Evolutionary conservation across 2,113 vertebrate species (phyloP).

Genomic region (Chinchilla lanigera): DNA sequence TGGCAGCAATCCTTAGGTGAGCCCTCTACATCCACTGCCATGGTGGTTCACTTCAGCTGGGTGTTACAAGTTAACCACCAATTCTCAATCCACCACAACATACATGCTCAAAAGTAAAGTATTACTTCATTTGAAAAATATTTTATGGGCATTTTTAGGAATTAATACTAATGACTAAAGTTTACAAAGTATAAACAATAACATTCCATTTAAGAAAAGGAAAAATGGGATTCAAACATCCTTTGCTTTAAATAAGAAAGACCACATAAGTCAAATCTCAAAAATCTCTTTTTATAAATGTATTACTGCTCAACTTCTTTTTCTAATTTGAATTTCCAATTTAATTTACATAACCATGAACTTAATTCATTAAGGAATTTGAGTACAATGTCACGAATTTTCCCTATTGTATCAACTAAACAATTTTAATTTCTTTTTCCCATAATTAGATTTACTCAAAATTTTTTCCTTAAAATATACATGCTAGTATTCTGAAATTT

Average conservation of each 20-base stretch:
- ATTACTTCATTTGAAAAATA: neutral
- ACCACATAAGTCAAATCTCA: conserved; percentile 27
- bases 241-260: conserved; percentile 16
- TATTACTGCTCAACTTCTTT: conserved; percentile 6
- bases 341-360: conserved; percentile 1
- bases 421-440: neutral
- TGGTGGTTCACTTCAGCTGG: no score
- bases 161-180: neutral
- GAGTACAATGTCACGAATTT: neutral
- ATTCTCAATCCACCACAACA: neutral
- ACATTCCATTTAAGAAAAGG: neutral
- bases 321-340: conserved; percentile 11
- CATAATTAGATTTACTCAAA: neutral
- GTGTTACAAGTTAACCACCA: no score
- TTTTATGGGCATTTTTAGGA: neutral
- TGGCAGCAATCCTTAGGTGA: no score
- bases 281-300: neutral
- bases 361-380: neutral
- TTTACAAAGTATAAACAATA: neutral
- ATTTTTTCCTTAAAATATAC: conserved; percentile 15
- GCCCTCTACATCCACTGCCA: no score
- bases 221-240: neutral
- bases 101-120: neutral
- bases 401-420: neutral
- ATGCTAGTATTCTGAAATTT: neutral